Evolutionary conservation across 2,113 vertebrate genomes (phyloP), one percentile per base, ranked within the genome.

Genomic region (Cyrtonyx montezumae): DNA sequence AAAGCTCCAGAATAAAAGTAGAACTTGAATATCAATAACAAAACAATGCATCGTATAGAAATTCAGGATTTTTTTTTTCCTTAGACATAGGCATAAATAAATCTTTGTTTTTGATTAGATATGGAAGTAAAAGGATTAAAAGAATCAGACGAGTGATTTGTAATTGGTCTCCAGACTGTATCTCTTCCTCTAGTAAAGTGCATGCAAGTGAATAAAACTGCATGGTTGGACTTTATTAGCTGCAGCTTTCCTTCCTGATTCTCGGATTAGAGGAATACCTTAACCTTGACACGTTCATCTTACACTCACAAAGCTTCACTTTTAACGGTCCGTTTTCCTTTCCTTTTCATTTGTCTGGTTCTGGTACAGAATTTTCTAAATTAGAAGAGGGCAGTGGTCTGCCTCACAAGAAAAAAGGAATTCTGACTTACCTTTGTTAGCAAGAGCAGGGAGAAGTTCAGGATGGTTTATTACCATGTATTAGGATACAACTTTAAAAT

Each of bases 61-160:
- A 71, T 68, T 36, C 62, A n/a, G 14, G 26, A 34, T 14, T 67
- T 93, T 59, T 93, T 59, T 82, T 84, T 87, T 87, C 68, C 34
- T 65, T 48, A 78, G 49, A 74, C 1, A 4, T 6, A 48, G 32
- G 11, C 22, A 51, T 73, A 82, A 42, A 16, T 1, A 92, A 91
- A 91, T 87, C 49, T 92, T 96, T 95, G 55, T 97, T 97, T 97
- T 97, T 97, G 80, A 96, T 98, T 93, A 97, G 90, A 95, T 96
- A 96, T 95, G 94, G 88, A 97, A 98, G 97, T 95, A 92, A 95
- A 96, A 53, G 95, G 97, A 98, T 97, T 98, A 97, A 96, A 97
- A 94, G 91, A 96, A 97, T 97, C 94, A 95, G 96, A 95, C 30
- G 4, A 96, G 95, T 92, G 95, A 96, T 97, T 97, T 97, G 97